A percentile compares a stretch with the other conserved stretches of the same genome.
These are phyloP conservation scores for Lithosia quadra DNA, from an alignment of 2,888 invertebrate species.

Conservation along the genomic window DNA sequence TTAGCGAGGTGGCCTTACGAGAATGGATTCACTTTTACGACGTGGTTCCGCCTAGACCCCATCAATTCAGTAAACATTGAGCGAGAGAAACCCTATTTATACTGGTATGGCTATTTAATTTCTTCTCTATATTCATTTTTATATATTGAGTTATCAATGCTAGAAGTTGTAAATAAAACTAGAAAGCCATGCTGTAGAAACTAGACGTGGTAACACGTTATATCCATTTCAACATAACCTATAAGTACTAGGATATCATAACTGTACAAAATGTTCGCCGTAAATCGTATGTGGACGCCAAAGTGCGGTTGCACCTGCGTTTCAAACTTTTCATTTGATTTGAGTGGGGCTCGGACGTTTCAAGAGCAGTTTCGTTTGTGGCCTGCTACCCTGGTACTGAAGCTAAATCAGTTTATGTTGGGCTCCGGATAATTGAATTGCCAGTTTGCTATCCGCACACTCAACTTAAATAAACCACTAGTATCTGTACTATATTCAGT, in stretches of 20 bases:
- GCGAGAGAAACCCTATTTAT: slow-evolving; percentile 99
- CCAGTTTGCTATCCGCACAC: slow-evolving; percentile 28
- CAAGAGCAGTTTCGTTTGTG: slow-evolving; percentile 54
- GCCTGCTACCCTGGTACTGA: slow-evolving; percentile 60
- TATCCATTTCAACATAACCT: slow-evolving; percentile 33
- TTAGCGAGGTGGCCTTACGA: slow-evolving; percentile 99
- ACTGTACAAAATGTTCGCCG: slow-evolving; percentile 46
- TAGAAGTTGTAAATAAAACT: background rate
- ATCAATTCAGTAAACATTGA: slow-evolving; percentile 99
- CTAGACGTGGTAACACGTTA: background rate
- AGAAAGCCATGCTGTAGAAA: background rate
- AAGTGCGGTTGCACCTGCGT: slow-evolving; percentile 46
- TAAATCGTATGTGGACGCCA: slow-evolving; percentile 41
- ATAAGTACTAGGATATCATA: slow-evolving; percentile 45
- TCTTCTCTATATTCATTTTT: background rate
- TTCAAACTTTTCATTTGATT: slow-evolving; percentile 63
- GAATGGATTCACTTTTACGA: slow-evolving; percentile 99
- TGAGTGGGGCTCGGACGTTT: slow-evolving; percentile 52
- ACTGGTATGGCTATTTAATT: slow-evolving; percentile 90
- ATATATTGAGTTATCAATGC: background rate
- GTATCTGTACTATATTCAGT: slow-evolving; percentile 8
- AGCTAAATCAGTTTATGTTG: slow-evolving; percentile 53
- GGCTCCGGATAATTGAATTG: slow-evolving; percentile 58
- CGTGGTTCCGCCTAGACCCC: slow-evolving; percentile 99
- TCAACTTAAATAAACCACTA: slow-evolving; percentile 24